Percentiles rank a stretch among this genome's conserved stretches.
These are phyloP conservation scores for Temnopleurus reevesii DNA, from an alignment of 53 echinoderm and acorn worm genomes.

Conservation along the genomic window DNA sequence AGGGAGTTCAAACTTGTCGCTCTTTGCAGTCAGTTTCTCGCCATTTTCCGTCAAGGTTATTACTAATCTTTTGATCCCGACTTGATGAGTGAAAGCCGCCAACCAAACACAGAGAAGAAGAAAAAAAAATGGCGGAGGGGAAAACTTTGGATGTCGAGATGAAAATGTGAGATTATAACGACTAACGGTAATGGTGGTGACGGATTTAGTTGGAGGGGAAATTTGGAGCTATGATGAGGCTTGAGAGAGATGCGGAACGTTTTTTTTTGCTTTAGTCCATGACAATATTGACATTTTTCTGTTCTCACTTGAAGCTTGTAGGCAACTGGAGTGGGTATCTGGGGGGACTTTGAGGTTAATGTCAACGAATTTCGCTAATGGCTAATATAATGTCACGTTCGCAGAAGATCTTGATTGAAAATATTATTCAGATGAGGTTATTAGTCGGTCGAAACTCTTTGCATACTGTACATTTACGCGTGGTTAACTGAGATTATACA, in stretches of 20 bases:
- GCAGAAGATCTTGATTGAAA: background rate
- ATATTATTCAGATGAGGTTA: too few species aligned
- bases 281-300: background rate
- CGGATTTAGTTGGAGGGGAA: background rate
- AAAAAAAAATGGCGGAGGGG: background rate
- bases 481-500: too few species aligned
- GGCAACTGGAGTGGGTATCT: background rate
- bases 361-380: background rate
- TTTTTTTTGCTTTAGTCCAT: too few species aligned
- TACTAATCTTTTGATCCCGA: conserved; percentile 26
- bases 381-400: too few species aligned
- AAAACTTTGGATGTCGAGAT: background rate
- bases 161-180: conserved; percentile 37
- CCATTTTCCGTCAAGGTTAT: conserved; percentile 25
- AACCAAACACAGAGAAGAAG: conserved; percentile 19
- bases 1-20: background rate
- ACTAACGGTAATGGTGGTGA: conserved; percentile 21
- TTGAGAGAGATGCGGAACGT: background rate
- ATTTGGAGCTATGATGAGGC: background rate
- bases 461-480: too few species aligned
- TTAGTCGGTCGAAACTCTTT: too few species aligned
- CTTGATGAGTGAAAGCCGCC: background rate
- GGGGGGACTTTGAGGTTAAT: background rate
- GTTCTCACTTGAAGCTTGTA: background rate
- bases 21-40: conserved; percentile 34